Base-by-base conservation (phyloP, 2,113 vertebrate genomes). In the Tetrax tetrax region DNA sequence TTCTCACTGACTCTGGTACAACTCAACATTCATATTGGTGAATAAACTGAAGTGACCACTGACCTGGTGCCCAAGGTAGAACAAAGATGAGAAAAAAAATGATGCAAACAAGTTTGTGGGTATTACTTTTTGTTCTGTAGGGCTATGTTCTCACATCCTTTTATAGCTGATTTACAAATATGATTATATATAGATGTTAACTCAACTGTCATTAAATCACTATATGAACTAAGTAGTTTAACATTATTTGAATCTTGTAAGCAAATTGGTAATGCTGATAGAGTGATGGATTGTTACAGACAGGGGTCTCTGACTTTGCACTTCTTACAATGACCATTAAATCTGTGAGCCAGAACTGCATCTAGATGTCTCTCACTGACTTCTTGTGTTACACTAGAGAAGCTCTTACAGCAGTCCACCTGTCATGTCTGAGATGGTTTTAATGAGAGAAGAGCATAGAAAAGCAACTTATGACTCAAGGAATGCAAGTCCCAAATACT, bases 181-280 rank as follows among this genome's bases (percentile, higher is more conserved):
- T 63, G 12, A 50, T 71, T 66, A 59, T 28, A 31, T 37, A 56
- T 22, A 16, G 14, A 54, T 50, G 28, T 31, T 63, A 72, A 43
- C 5, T 74, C 70, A 29, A 10, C 11, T 66, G 17, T 37, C 54
- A 75, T 84, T 85, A 84, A 90, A 66, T 43, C 38, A 38, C 9
- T 54, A 31, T 71, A 41, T 11, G n/a, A 22, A 23, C 38, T 82
- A 75, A 66, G 7, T 35, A 57, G n/a, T 21, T 85, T 56, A 70
- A 48, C 2, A 6, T 41, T 66, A 57, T 65, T 65, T 63, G n/a
- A 10, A 48, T 50, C 25, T 81, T 61, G 29, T 53, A 50, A 60
- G 56, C 8, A 74, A 47, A 60, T n/a, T 0, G 0, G 1, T 47
- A 81, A 74, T 35, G 41, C 3, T 65, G n/a, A 77, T 28, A 53